These are phyloP conservation scores for Syngnathus rostellatus DNA, from an alignment of 2,797 vertebrate species.

Conservation along the genomic window DNA sequence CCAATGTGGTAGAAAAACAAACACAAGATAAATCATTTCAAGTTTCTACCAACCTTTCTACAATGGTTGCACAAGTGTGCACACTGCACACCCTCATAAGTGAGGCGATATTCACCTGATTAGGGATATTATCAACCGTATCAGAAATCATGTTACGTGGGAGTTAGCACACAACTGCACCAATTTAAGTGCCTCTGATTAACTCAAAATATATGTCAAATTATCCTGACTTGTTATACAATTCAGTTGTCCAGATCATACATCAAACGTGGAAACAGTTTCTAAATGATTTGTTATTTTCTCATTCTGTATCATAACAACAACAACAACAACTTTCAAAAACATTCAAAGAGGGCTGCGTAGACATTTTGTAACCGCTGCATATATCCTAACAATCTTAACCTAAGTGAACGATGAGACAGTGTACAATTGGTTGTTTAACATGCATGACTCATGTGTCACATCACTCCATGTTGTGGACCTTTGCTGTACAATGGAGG, in stretches of 20 bases:
- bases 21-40: too few species aligned
- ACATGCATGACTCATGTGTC: constrained; percentile 62
- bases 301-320: too few species aligned
- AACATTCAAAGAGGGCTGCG: background rate
- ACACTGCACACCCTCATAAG: too few species aligned
- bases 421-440: constrained; percentile 58
- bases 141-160: background rate
- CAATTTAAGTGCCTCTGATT: background rate
- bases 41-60: too few species aligned
- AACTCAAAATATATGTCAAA: background rate
- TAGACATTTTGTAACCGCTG: background rate
- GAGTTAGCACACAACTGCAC: background rate
- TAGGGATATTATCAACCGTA: too few species aligned
- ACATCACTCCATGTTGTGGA: constrained; percentile 47
- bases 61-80: too few species aligned
- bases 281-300: too few species aligned
- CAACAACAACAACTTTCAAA: too few species aligned
- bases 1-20: background rate
- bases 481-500: constrained; percentile 44
- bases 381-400: constrained; percentile 60
- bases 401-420: constrained; percentile 57
- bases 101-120: too few species aligned
- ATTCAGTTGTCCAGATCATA: too few species aligned
- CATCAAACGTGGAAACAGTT: too few species aligned
- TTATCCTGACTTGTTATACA: background rate